Base-by-base conservation (phyloP, 1,140 invertebrate genomes). In the Chrysoperla carnea region DNA sequence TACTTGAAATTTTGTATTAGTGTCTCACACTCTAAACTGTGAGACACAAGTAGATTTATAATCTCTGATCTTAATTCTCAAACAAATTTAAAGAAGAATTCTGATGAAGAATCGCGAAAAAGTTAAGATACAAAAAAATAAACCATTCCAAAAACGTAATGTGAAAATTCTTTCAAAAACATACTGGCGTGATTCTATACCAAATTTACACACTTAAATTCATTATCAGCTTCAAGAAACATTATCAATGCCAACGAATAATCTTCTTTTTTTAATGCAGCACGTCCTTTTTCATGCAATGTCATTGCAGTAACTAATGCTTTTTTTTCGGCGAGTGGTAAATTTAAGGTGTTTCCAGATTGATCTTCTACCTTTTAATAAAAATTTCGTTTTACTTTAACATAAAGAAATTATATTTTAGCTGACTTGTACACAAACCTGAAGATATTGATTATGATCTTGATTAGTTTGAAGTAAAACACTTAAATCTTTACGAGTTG, bases 201-300 rank as follows among this genome's bases (percentile, higher is more conserved):
- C n/a, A 11, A 5, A 39, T n/a, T 17, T 23, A 36, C 40, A 52
- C 59, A 80, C 77, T 62, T 73, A 52, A 84, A 80, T 50, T 78
- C 73, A 40, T 73, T 67, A 52, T 87, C 82, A 13, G 82, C 80
- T 55, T 86, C 83, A 9, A 86, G 56, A 6, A 85, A 63, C 42
- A 84, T 64, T 1, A 84, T 63, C 1, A 87, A 55, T 1, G 81
- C 78, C 36, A 76, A 67, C 2, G 76, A 62, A 53, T 74, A 77
- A 47, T 84, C 70, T 45, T 74, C 68, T 28, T 62, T 60, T 45
- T 74, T 75, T 47, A 84, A 58, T 1, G 76, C 74, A 13, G 70
- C 60, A 41, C 76, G 62, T 0, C 81, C 83, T 50, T 82, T 80
- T 60, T 86, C 82, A 58, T 85, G 80, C 29, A 84, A 62, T 6